These are phyloP conservation scores for Pocillopora grandis DNA, from an alignment of 92 coral and sea anemone species.

Conservation along the genomic window DNA sequence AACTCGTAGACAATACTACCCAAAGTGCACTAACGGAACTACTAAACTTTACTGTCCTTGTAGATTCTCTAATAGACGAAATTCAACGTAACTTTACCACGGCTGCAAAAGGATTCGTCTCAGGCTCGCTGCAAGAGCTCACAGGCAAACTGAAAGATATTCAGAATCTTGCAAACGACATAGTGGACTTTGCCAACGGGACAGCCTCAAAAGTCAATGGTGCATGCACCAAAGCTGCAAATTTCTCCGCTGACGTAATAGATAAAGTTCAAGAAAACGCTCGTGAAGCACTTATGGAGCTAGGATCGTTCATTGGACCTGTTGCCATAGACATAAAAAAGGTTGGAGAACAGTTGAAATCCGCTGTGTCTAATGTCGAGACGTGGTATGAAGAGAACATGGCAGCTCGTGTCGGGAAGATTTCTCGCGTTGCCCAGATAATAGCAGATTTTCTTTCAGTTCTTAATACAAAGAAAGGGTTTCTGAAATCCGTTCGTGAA, in stretches of 20 bases:
- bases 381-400: conserved; percentile 82
- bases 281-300: conserved; percentile 65
- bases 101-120: conserved; percentile 69
- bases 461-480: conserved; percentile 79
- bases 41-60: conserved; percentile 74
- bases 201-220: conserved; percentile 76
- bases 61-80: conserved; percentile 73
- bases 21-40: conserved; percentile 77
- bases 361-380: conserved; percentile 82
- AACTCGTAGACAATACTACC: conserved; percentile 61
- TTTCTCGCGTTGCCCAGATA: conserved; percentile 74
- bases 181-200: conserved; percentile 86
- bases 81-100: conserved; percentile 72
- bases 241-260: conserved; percentile 77
- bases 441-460: conserved; percentile 85
- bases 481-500: conserved; percentile 67
- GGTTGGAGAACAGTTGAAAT: conserved; percentile 69
- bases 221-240: conserved; percentile 73
- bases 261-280: conserved; percentile 84
- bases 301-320: conserved; percentile 77
- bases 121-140: conserved; percentile 66
- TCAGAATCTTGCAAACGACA: conserved; percentile 69
- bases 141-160: conserved; percentile 65
- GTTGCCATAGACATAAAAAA: conserved; percentile 57
- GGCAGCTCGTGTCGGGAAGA: conserved; percentile 78